phyloP scores from a whole-genome alignment of 2,888 invertebrate species.

The Crematogaster levior region DNA sequence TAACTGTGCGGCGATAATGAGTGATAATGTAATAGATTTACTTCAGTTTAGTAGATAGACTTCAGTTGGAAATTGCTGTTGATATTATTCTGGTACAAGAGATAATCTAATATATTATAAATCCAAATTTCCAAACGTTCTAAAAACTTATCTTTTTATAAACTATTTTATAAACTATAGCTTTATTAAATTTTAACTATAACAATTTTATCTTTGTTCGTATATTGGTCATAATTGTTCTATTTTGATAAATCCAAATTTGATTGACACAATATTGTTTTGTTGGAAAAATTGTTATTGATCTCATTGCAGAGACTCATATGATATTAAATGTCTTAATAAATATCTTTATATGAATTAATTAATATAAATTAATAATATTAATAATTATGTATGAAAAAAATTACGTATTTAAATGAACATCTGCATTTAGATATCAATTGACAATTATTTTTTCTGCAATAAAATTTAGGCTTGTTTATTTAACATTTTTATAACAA shows the following conservation, averaged over 20 bases:
- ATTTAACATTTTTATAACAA: not conserved
- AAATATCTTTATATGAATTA: not conserved
- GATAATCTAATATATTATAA: not conserved
- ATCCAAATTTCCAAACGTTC: no score
- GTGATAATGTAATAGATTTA: not conserved
- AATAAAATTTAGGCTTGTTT: not conserved
- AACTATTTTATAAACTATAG: no score
- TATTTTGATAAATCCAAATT: not conserved
- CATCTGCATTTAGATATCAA: not conserved
- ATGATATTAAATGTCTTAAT: not conserved
- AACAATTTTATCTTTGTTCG: no score
- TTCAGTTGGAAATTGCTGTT: not conserved
- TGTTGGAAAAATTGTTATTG: not conserved
- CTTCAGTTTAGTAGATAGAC: no score
- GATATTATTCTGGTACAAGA: not conserved
- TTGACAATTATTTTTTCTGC: conserved; percentile 21
- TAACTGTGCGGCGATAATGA: conserved; percentile 28
- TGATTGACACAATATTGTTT: not conserved
- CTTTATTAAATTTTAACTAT: no score
- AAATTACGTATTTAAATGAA: not conserved
- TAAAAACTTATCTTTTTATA: no score
- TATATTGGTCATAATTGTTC: no score
- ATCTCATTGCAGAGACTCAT: not conserved
- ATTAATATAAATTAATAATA: conserved; percentile 15
- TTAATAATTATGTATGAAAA: conserved; percentile 8